Base-by-base conservation (phyloP, 2,113 vertebrate species). In the Dromaius novaehollandiae region DNA sequence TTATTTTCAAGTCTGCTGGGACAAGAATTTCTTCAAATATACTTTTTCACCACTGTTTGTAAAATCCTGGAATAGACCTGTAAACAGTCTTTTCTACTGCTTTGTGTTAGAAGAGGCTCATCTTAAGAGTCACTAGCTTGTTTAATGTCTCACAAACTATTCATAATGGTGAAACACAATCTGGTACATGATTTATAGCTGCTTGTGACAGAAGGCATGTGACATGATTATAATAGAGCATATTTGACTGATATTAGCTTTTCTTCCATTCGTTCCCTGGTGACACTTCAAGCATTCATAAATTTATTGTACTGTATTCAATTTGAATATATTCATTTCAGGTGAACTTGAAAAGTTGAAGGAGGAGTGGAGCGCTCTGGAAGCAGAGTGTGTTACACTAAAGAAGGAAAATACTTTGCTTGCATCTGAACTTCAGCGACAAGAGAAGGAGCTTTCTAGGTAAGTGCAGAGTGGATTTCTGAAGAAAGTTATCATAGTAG, bases 381-480 rank as follows among this genome's bases (percentile, higher is more conserved):
- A 99, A 98, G 97, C 97, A 22, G 99, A 99, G 96, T 99, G 99
- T 94, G 97, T 96, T 75, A 95, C 98, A 74, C 98, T 99, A 81
- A 99, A 98, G 96, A 97, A 97, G 34, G 99, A 99, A 92, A 99
- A 99, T 83, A 98, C 94, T 71, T 85, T 95, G 30, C 98, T 99
- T 25, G 94, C 97, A 46, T 98, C 98, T 86, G 99, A 98, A 96
- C 98, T 99, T 94, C 98, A 98, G 38, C 97, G 92, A 36, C 98
- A 99, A 89, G 99, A 99, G 97, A 96, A 98, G 36, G 99, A 99
- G 96, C 98, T 99, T 74, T 98, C 98, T 97, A 99, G 99, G 99
- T 99, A 97, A 98, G 98, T 78, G 46, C 55, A 42, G 48, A 48
- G 1, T 11, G 7, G 32, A 9, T 80, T 93, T 86, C 7, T 63